Percentiles rank a stretch among this genome's conserved stretches.
Conservation (phyloP, 2,113 vertebrate genomes). For the Platycercus adscitus region DNA sequence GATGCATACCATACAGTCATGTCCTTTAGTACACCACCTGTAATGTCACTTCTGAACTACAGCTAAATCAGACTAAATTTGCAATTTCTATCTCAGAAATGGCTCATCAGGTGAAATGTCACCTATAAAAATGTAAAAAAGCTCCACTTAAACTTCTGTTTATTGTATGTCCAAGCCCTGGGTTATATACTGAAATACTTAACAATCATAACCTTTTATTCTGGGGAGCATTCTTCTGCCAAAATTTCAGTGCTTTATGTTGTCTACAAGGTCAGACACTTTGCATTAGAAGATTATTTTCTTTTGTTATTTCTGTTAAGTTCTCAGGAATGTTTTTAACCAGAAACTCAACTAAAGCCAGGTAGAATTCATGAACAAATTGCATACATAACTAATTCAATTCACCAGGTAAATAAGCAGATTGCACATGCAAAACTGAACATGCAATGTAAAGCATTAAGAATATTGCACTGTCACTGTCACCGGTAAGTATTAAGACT, state of each 20-base stretch:
- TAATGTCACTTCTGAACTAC: fast-evolving
- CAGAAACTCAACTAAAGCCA: background rate
- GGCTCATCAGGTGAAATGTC: background rate
- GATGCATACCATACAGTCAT: background rate
- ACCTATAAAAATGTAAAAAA: background rate
- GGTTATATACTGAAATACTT: background rate
- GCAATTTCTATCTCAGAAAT: background rate
- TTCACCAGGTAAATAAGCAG: background rate
- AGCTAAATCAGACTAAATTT: background rate
- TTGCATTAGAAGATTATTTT: background rate
- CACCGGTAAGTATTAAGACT: background rate
- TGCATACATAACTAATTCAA: background rate
- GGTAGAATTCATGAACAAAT: background rate
- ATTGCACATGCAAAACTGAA: background rate
- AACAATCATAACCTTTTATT: background rate
- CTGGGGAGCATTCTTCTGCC: background rate
- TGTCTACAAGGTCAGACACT: background rate
- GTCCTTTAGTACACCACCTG: background rate
- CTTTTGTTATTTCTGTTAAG: background rate
- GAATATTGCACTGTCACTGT: background rate
- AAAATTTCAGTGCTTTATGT: background rate
- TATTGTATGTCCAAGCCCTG: background rate
- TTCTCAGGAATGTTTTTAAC: background rate
- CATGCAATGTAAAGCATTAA: background rate
- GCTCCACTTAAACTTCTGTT: background rate